Evolutionary conservation across 2,113 vertebrate genomes (phyloP).

Genomic region (Calidris pugnax): DNA sequence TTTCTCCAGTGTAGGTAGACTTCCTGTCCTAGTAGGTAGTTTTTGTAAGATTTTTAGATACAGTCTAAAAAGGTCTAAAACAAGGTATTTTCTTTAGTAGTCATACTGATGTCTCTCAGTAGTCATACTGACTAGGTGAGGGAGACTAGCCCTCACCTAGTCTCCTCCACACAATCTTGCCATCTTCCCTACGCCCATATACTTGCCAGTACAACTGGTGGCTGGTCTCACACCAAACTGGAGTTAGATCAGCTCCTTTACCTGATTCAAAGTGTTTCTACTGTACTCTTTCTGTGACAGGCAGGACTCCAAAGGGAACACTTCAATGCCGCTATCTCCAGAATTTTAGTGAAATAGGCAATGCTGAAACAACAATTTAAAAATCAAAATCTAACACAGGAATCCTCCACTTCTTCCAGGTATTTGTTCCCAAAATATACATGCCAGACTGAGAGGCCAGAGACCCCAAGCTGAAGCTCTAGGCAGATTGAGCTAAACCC

Average conservation of each 20-base stretch:
- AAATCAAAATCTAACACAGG: neutral
- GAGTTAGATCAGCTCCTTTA: neutral
- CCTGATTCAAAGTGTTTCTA: neutral
- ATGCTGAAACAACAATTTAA: neutral
- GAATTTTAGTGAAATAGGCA: neutral
- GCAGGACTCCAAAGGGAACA: neutral
- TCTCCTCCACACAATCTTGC: neutral
- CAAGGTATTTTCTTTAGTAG: neutral
- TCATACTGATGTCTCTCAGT: neutral
- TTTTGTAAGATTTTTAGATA: neutral
- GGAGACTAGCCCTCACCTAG: no score
- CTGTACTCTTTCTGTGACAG: neutral
- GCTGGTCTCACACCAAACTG: neutral
- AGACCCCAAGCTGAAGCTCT: neutral
- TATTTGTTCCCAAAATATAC: neutral
- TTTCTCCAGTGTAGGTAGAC: neutral
- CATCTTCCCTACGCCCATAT: neutral
- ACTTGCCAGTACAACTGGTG: neutral
- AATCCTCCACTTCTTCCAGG: neutral
- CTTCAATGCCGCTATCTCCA: neutral
- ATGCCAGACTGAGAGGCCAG: neutral
- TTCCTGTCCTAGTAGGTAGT: neutral
- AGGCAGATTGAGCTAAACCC: neutral
- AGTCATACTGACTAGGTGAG: no score
- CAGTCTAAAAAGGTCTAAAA: no score